Conservation (phyloP, 2,797 vertebrate genomes). For the Crocidura indochinensis region DNA sequence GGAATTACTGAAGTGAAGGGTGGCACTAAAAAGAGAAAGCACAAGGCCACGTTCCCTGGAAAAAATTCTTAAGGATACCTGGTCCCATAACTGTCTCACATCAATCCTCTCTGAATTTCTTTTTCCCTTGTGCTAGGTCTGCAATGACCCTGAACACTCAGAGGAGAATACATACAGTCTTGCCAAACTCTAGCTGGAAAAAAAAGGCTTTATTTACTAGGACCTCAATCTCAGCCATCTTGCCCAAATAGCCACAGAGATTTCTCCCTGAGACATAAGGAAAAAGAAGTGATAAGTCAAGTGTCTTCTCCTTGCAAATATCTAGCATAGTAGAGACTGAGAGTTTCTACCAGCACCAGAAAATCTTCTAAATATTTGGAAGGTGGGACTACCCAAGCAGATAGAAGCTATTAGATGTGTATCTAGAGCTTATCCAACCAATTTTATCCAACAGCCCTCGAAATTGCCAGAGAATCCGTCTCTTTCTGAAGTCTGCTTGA, state of each 20-base stretch:
- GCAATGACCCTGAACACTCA: neutral
- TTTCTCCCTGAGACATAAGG: neutral
- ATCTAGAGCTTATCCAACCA: slow-evolving; percentile 55
- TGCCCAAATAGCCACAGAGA: neutral
- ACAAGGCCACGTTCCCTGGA: neutral
- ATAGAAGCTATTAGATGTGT: slow-evolving; percentile 63
- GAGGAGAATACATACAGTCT: too few relatives aligned
- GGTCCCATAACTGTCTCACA: neutral
- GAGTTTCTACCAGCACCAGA: slow-evolving; percentile 1
- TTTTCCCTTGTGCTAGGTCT: neutral
- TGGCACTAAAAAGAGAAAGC: neutral
- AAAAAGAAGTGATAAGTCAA: neutral
- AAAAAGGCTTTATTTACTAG: neutral
- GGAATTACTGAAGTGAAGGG: neutral
- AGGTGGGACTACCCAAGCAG: slow-evolving; percentile 7
- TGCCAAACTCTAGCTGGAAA: neutral
- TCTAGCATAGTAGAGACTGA: slow-evolving; percentile 32
- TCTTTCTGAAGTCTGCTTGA: slow-evolving; percentile 60
- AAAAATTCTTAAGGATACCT: neutral
- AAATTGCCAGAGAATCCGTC: slow-evolving; percentile 45
- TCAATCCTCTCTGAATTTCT: neutral
- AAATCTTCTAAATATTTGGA: slow-evolving; percentile 44
- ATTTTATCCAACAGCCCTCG: slow-evolving; percentile 19
- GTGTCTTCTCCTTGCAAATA: neutral
- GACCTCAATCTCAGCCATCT: neutral